These are phyloP conservation scores for Metaphire vulgaris DNA, from an alignment of 1,140 invertebrate genomes.

Conservation along the genomic window DNA sequence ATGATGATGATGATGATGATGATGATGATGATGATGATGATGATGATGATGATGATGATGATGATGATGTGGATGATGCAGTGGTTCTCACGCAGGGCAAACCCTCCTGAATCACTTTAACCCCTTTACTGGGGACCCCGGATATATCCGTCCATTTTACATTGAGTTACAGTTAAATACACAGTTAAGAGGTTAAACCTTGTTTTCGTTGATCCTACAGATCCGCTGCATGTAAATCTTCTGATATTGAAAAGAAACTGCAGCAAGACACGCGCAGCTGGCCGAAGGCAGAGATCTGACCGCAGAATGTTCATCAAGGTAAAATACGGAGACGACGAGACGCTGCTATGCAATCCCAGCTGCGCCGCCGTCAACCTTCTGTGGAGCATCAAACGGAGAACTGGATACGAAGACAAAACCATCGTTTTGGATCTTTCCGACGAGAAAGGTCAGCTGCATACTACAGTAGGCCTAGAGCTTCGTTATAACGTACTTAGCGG, in stretches of 20 bases:
- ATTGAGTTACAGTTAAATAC: no score
- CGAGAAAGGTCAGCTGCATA: conserved; percentile 49
- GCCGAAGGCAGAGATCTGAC: no score
- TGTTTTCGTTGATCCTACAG: no score
- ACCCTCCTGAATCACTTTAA: no score
- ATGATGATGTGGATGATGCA: background rate
- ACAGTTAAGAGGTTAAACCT: no score
- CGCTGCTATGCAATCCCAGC: conserved; percentile 42
- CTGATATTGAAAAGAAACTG: no score
- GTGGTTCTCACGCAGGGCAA: background rate
- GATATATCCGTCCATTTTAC: no score
- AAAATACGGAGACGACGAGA: conserved; percentile 46
- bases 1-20: conserved; percentile 3
- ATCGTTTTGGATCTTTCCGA: conserved; percentile 44
- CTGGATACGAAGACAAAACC: conserved; percentile 41
- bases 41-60: conserved; percentile 2
- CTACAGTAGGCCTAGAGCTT: no score
- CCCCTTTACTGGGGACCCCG: no score
- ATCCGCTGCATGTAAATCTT: no score
- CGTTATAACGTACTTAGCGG: no score
- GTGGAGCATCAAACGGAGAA: conserved; percentile 40
- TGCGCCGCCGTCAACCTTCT: conserved; percentile 46
- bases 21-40: conserved; percentile 2
- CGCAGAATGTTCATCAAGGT: conserved; percentile 45
- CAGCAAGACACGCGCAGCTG: no score